Evolutionary conservation across 1,140 invertebrate species (phyloP), one percentile per base, ranked within the genome.

Genomic region (Solen grandis): DNA sequence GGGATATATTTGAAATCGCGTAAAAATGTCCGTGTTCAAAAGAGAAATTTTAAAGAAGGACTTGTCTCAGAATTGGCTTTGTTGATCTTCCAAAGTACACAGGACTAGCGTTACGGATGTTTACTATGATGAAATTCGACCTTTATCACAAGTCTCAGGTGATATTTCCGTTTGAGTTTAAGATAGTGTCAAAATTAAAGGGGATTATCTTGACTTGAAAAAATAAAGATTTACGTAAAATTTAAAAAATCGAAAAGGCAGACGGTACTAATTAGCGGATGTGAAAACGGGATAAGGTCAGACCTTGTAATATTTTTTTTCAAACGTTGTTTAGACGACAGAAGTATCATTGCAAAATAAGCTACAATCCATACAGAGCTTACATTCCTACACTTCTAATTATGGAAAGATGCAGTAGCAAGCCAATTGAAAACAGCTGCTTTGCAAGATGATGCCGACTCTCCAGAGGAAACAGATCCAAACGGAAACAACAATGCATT

Each of bases 121-220:
- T 13, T 50, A 50, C 46, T 50, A 50, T 70, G 54, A 75, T 52
- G 82, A 83, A 68, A 54, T 68, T 38, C 33, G 69, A 69, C 60
- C 82, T 4, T 59, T 73, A n/a, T 79, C 76, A 0, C 69, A 83
- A 36, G 25, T 80, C 2, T 57, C 69, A 19, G 75, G 62, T 2
- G 55, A 74, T 68, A 50, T 46, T 35, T 76, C 82, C 0, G 66
- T 75, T 4, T 60, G 69, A 65, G 75, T 83, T 70, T 36, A 55
- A 4, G 75, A 75, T 2, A 66, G 63, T 46, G 59, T 57, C 0
- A 52, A 73, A 59, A 57, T 41, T 52, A 57, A 52, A 0, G 22
- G 25, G 36, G 31, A 73, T 27, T 73, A 73, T 73, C 54, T 73
- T 3, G 69, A 73, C 5, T 59, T 73, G 54, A 73, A 57, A 27